Base-by-base conservation (phyloP, 1,140 invertebrate genomes). In the Hypothenemus hampei region DNA sequence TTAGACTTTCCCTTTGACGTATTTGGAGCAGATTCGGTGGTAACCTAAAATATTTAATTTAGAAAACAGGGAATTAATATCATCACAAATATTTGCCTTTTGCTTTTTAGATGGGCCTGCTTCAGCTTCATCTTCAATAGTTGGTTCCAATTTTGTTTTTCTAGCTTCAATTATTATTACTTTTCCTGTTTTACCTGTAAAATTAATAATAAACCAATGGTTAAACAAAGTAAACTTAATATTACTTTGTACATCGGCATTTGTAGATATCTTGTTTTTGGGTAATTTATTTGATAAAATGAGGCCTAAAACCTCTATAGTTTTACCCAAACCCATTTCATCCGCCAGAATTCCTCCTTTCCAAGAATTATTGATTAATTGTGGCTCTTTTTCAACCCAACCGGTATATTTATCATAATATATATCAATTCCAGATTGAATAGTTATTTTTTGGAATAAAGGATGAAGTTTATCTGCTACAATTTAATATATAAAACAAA, bases 281-380 rank as follows among this genome's bases (percentile, higher is more conserved):
- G 4, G 16, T 15, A 23, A 6, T 19, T 21, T 37, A 20, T 54
- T 36, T 18, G 16, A 33, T 35, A 89, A 65, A 59, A 90, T 77
- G 48, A 82, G 78, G 11, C 84, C 78, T 8, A 91, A 64, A 16
- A 89, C 78, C 72, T 91, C 87, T 3, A 91, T 81, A 0, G 88
- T 90, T 74, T 91, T 91, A 1, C 88, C 88, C 13, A 91, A 68
- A 7, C 87, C 88, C 88, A 91, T 91, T 73, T 91, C 87, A 73
- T 91, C 88, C 13, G 86, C 86, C 37, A 91, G 70, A 47, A 91
- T 88, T 4, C 87, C 88, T 44, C 87, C 86, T n/a, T 75, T 77
- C 26, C 73, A 71, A 20, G 72, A 31, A 1, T 50, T 3, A 8
- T 64, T 54, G 21, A 69, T 44, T 8, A 65, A 23, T 18, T 76